phyloP scores from a whole-genome alignment of 2,113 vertebrate genomes.

The Datnioides undecimradiatus region DNA sequence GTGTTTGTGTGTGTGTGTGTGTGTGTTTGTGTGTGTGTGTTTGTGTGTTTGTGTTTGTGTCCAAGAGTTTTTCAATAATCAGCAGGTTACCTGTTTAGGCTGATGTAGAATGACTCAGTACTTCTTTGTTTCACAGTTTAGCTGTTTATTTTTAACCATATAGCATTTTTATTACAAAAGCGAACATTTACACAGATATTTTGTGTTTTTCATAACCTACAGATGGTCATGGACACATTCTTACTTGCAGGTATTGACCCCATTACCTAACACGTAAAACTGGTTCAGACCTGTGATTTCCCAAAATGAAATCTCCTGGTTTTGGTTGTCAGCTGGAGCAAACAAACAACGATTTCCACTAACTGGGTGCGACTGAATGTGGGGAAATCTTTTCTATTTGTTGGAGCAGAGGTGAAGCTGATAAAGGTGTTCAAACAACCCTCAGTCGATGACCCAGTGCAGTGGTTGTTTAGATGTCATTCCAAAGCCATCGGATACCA shows the following conservation, averaged over 20 bases:
- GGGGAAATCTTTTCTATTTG: not conserved
- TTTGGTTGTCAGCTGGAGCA: not conserved
- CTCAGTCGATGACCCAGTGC: not conserved
- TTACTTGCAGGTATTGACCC: not conserved
- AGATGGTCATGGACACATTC: not conserved
- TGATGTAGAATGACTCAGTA: constrained; percentile 45
- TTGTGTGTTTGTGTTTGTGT: constrained; percentile 13
- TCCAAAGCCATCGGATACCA: too few relatives aligned
- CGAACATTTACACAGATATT: not conserved
- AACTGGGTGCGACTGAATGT: not conserved
- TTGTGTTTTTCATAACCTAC: not conserved
- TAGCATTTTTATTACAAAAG: not conserved
- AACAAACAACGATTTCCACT: not conserved
- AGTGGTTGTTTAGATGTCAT: too few relatives aligned
- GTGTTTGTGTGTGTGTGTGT: constrained; percentile 22
- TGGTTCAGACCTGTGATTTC: not conserved
- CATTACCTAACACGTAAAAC: not conserved
- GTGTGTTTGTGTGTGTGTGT: constrained; percentile 14
- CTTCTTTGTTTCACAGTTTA: not conserved
- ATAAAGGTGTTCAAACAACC: constrained; percentile 8
- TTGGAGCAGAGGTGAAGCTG: not conserved
- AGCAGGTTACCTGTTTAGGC: constrained; percentile 38
- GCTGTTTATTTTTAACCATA: not conserved
- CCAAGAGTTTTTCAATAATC: constrained; percentile 43
- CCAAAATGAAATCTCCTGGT: constrained; percentile 17